Conservation (phyloP, 35 echinoderm and acorn worm species). For the Strongylocentrotus purpuratus region DNA sequence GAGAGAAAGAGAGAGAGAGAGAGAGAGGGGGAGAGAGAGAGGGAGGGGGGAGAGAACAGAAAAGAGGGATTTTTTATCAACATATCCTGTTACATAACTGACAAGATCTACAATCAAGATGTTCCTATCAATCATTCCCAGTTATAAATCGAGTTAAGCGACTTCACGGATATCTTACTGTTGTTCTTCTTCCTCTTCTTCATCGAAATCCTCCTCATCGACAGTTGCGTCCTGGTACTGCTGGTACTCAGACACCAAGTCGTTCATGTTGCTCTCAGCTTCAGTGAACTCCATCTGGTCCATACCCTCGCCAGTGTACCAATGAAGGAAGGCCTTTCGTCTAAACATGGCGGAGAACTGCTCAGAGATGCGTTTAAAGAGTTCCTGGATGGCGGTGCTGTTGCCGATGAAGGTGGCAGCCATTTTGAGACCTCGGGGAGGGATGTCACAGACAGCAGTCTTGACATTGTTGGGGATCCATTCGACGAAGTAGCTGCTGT, state of each 20-base stretch:
- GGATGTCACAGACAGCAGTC: slow-evolving; percentile 38
- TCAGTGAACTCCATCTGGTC: slow-evolving; percentile 88
- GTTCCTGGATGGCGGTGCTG: slow-evolving; percentile 44
- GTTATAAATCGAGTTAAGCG: too few species aligned
- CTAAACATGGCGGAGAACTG: slow-evolving; percentile 92
- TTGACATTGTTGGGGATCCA: slow-evolving; percentile 34
- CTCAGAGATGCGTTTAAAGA: slow-evolving; percentile 79
- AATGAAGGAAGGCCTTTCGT: slow-evolving; percentile 86
- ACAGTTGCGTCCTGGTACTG: slow-evolving; percentile 93
- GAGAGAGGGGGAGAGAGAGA: too few species aligned
- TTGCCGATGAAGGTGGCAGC: slow-evolving; percentile 37
- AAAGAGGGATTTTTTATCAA: too few species aligned
- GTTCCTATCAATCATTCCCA: too few species aligned
- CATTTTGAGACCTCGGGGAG: slow-evolving; percentile 40
- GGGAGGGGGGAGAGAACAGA: too few species aligned
- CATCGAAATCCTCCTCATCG: too few species aligned
- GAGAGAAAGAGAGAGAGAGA: too few species aligned
- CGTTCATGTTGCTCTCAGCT: slow-evolving; percentile 88
- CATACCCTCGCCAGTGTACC: slow-evolving; percentile 88
- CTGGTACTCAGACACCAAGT: slow-evolving; percentile 90
- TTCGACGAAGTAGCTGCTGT: slow-evolving; percentile 42
- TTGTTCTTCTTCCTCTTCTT: too few species aligned
- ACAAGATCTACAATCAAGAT: too few species aligned
- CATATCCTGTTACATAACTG: too few species aligned
- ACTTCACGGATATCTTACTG: too few species aligned